These are phyloP conservation scores for Musca domestica DNA, from an alignment of 1,140 invertebrate genomes.

Conservation along the genomic window DNA sequence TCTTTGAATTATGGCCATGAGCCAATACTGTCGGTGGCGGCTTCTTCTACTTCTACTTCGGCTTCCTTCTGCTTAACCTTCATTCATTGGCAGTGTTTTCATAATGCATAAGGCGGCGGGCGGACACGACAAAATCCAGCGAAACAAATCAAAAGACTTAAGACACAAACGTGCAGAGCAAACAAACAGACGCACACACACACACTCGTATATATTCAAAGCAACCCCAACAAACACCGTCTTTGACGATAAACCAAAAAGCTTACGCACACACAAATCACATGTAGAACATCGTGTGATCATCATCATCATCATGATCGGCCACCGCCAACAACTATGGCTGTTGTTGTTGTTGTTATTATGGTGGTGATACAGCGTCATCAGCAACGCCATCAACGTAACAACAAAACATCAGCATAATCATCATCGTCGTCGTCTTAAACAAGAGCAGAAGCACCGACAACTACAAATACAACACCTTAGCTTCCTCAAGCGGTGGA, in stretches of 20 bases:
- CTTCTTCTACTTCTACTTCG: neutral
- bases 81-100: no score
- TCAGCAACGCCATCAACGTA: slow-evolving; percentile 16
- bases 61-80: no score
- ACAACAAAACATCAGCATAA: slow-evolving; percentile 16
- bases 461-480: neutral
- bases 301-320: neutral
- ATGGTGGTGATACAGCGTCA: slow-evolving; percentile 17
- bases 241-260: neutral
- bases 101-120: neutral
- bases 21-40: slow-evolving; percentile 1
- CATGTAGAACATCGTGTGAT: neutral
- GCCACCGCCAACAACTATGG: neutral
- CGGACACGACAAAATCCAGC: neutral
- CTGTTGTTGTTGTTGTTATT: neutral
- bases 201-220: neutral
- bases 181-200: neutral
- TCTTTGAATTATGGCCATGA: slow-evolving; percentile 22
- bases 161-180: slow-evolving; percentile 10
- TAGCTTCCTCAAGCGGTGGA: no score
- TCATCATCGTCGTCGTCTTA: neutral
- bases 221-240: neutral
- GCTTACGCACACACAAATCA: slow-evolving; percentile 3
- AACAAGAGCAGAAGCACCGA: neutral
- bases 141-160: slow-evolving; percentile 15